Evolutionary conservation across 2,113 vertebrate species (phyloP).

Genomic region (Grus americana): DNA sequence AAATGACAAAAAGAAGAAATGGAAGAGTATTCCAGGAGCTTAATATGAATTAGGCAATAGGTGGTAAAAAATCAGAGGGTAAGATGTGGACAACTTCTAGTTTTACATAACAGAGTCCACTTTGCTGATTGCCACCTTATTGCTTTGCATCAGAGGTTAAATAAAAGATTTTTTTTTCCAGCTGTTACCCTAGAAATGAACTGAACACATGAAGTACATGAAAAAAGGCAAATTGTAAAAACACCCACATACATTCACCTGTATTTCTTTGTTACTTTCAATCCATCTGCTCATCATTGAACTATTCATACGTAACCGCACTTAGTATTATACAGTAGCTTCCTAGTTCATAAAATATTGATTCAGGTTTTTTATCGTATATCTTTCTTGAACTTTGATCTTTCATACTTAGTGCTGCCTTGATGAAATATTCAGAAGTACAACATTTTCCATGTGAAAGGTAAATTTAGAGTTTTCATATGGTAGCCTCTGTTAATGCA

Average conservation of each 20-base stretch:
- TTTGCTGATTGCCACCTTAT: not conserved
- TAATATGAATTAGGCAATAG: not conserved
- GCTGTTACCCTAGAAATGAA: not conserved
- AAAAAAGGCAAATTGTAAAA: not conserved
- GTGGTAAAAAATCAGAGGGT: not conserved
- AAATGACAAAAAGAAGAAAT: not conserved
- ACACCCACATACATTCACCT: not conserved
- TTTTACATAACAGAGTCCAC: not conserved
- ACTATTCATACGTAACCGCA: not conserved
- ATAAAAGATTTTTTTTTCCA: not conserved
- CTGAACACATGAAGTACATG: not conserved
- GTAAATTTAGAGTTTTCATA: constrained; percentile 28
- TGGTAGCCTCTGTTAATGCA: not conserved
- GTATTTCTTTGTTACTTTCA: not conserved
- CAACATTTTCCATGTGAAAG: constrained; percentile 11
- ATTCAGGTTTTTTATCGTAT: not conserved
- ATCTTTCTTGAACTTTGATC: constrained; percentile 19
- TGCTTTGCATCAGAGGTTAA: not conserved
- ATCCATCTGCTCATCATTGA: not conserved
- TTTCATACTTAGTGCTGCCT: constrained; percentile 33
- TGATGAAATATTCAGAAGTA: constrained; percentile 53
- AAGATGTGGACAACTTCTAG: not conserved
- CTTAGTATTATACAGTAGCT: not conserved
- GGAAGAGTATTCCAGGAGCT: not conserved
- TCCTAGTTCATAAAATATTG: constrained; percentile 16